Percentiles rank a stretch among this genome's conserved stretches.
phyloP scores from a whole-genome alignment of 2,113 vertebrate species.

The Pluvialis apricaria region DNA sequence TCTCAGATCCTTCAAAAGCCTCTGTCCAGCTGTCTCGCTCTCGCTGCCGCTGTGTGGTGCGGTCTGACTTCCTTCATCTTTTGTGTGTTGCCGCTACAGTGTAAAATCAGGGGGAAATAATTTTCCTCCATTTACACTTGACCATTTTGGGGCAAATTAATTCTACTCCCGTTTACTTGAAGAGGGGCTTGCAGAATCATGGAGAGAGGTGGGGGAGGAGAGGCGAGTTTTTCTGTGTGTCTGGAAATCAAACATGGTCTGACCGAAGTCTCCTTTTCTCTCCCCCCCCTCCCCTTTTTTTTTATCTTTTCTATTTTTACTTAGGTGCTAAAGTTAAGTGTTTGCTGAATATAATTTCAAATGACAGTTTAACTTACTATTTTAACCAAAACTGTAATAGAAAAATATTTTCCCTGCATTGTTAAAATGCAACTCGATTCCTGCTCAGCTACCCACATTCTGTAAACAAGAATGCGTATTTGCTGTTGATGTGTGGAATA shows the following conservation, averaged over 20 bases:
- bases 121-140: conserved; percentile 26
- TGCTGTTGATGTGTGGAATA: conserved; percentile 34
- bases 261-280: background rate
- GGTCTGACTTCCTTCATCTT: conserved; percentile 47
- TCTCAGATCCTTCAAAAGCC: conserved; percentile 41
- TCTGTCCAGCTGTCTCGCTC: conserved; percentile 26
- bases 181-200: background rate
- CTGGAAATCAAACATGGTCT: conserved; percentile 9
- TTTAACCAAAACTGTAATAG: conserved; percentile 31
- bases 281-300: background rate
- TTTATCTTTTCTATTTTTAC: background rate
- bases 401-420: conserved; percentile 20
- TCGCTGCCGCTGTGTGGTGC: background rate
- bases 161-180: background rate
- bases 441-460: conserved; percentile 6
- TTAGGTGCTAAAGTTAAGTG: background rate
- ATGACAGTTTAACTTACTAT: conserved; percentile 29
- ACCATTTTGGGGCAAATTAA: conserved; percentile 41
- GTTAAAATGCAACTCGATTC: conserved; percentile 16
- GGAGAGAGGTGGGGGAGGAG: background rate
- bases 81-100: conserved; percentile 14
- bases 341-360: conserved; percentile 28
- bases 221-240: background rate
- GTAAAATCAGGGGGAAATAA: conserved; percentile 33
- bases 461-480: conserved; percentile 50